Conservation (phyloP, 2,797 vertebrate species). For the Gila robusta region DNA sequence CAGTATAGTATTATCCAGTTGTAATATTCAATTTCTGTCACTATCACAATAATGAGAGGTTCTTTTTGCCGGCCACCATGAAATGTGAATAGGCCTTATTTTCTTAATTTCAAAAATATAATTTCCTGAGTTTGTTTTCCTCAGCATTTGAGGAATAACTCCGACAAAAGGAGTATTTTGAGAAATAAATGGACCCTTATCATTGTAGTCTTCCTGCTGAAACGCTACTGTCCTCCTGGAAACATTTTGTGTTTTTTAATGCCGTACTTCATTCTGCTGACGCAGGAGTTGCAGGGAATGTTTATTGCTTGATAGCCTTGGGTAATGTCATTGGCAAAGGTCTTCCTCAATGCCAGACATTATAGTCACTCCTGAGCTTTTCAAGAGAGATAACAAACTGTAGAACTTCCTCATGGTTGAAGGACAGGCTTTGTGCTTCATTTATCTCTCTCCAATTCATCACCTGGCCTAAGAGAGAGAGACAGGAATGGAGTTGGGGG, state of each 20-base stretch:
- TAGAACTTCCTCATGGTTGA: background rate
- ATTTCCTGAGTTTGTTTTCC: background rate
- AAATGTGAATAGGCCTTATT: background rate
- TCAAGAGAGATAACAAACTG: background rate
- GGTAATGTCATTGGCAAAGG: constrained; percentile 8
- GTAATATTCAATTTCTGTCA: background rate
- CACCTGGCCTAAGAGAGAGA: background rate
- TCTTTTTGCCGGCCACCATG: background rate
- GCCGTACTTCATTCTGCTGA: background rate
- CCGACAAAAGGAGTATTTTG: background rate
- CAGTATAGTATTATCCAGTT: background rate
- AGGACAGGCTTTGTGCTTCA: background rate
- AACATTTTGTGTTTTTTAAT: background rate
- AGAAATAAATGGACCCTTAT: too few relatives aligned
- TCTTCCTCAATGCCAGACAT: constrained; percentile 33
- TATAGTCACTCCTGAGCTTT: background rate
- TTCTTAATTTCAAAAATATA: too few relatives aligned
- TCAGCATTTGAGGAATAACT: background rate
- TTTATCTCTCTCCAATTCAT: background rate
- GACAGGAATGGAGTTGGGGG: background rate
- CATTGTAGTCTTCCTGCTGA: background rate
- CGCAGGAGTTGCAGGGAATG: background rate
- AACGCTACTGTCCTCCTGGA: background rate
- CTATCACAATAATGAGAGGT: background rate
- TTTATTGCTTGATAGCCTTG: constrained; percentile 32